Conservation (phyloP, 2,888 invertebrate genomes). For the Diarsia rubi region DNA sequence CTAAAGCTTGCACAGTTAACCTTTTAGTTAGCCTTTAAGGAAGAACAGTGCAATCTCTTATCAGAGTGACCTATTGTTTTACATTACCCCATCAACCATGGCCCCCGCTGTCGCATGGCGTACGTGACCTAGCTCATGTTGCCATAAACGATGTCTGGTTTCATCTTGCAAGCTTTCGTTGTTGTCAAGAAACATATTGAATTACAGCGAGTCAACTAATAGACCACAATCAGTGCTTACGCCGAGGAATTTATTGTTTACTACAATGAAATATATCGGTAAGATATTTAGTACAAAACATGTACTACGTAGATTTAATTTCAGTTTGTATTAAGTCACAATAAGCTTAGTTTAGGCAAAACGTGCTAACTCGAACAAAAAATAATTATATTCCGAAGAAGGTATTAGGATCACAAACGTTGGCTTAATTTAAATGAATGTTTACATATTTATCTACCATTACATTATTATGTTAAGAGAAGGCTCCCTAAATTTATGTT, state of each 20-base stretch:
- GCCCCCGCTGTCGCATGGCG: conserved; percentile 56
- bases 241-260: conserved; percentile 36
- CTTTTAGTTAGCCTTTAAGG: conserved; percentile 29
- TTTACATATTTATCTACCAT: too few relatives aligned
- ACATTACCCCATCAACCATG: conserved; percentile 42
- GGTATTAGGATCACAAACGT: background rate
- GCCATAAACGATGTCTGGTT: conserved; percentile 32
- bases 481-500: too few relatives aligned
- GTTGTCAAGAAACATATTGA: conserved; percentile 58
- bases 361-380: background rate
- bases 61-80: conserved; percentile 24
- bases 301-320: background rate
- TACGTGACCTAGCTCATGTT: conserved; percentile 73
- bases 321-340: background rate
- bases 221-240: conserved; percentile 34
- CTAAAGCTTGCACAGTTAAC: conserved; percentile 10
- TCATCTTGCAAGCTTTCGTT: conserved; percentile 67
- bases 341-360: background rate
- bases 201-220: conserved; percentile 60
- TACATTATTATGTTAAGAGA: too few relatives aligned
- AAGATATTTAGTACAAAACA: background rate
- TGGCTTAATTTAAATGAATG: background rate
- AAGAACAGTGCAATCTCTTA: conserved; percentile 30
- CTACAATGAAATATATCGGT: background rate
- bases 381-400: background rate